Evolutionary conservation across 2,113 vertebrate genomes (phyloP).

Genomic region (Syngnathus floridae): DNA sequence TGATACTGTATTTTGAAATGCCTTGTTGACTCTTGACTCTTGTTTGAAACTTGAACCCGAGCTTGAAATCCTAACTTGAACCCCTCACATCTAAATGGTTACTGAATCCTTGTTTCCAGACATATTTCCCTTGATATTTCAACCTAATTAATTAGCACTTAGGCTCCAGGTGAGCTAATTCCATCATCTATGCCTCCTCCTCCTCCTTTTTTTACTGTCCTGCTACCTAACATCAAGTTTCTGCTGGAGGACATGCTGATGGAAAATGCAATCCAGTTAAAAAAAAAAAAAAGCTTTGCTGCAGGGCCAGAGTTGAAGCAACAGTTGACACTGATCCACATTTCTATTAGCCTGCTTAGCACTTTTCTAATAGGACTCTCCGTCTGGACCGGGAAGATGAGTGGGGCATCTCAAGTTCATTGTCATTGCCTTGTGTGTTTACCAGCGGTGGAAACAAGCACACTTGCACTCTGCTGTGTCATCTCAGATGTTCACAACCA

Average conservation of each 20-base stretch:
- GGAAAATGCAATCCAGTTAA: constrained; percentile 24
- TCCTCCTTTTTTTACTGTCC: constrained; percentile 1
- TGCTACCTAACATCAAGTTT: constrained; percentile 18
- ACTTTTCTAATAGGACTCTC: constrained; percentile 49
- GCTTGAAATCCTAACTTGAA: background rate
- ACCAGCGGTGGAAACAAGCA: background rate
- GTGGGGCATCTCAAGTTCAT: constrained; percentile 39
- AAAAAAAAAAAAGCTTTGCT: constrained; percentile 19
- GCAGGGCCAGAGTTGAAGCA: constrained; percentile 47
- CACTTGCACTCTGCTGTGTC: constrained; percentile 28
- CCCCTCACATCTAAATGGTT: background rate
- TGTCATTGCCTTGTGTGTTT: constrained; percentile 7
- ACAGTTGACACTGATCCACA: constrained; percentile 47
- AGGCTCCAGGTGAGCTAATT: background rate
- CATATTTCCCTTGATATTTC: constrained; percentile 8
- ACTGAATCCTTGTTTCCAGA: background rate
- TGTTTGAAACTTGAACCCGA: background rate
- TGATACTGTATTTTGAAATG: background rate
- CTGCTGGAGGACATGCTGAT: constrained; percentile 24
- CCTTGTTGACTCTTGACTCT: no score
- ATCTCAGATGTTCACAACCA: background rate
- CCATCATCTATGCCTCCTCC: background rate
- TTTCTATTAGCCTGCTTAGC: constrained; percentile 62
- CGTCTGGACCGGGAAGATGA: constrained; percentile 43
- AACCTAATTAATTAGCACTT: constrained; percentile 5